A percentile compares a stretch with the other conserved stretches of the same genome.
phyloP scores from a whole-genome alignment of 2,888 invertebrate species.

The Drosophila flavopinicola region DNA sequence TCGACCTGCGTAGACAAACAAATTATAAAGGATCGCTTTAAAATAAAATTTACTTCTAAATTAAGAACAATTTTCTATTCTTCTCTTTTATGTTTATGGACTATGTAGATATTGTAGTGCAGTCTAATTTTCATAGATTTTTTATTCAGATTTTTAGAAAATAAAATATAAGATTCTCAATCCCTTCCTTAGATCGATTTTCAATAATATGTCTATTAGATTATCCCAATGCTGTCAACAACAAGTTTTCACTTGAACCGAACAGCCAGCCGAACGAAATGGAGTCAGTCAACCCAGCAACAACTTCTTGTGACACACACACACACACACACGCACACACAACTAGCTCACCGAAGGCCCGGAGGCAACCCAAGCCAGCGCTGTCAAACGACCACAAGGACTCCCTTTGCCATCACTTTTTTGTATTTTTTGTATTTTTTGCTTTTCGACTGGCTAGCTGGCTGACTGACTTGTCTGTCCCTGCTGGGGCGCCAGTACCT shows the following conservation, averaged over 20 bases:
- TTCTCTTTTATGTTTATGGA: too few species aligned
- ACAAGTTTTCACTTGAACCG: conserved; percentile 14
- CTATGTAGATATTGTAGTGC: too few species aligned
- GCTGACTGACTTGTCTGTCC: conserved; percentile 44
- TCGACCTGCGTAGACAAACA: too few species aligned
- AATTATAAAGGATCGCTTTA: too few species aligned
- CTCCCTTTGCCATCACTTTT: not conserved
- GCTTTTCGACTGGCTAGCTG: conserved; percentile 9
- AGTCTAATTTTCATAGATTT: too few species aligned
- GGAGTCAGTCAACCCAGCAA: conserved; percentile 13
- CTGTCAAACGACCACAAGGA: conserved; percentile 7
- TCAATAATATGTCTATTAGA: too few species aligned
- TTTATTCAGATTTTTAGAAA: too few species aligned
- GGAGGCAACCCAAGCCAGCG: not conserved
- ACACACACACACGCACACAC: conserved; percentile 1
- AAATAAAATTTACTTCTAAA: too few species aligned
- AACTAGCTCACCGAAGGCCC: not conserved
- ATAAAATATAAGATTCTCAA: too few species aligned
- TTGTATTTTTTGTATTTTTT: not conserved
- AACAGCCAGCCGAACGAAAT: conserved; percentile 1
- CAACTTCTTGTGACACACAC: conserved; percentile 38
- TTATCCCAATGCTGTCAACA: conserved; percentile 19
- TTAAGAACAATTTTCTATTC: too few species aligned
- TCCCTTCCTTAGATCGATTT: too few species aligned
- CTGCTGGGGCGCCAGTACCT: conserved; percentile 11